These are phyloP conservation scores for Struthio camelus DNA, from an alignment of 2,113 vertebrate genomes.

Conservation along the genomic window DNA sequence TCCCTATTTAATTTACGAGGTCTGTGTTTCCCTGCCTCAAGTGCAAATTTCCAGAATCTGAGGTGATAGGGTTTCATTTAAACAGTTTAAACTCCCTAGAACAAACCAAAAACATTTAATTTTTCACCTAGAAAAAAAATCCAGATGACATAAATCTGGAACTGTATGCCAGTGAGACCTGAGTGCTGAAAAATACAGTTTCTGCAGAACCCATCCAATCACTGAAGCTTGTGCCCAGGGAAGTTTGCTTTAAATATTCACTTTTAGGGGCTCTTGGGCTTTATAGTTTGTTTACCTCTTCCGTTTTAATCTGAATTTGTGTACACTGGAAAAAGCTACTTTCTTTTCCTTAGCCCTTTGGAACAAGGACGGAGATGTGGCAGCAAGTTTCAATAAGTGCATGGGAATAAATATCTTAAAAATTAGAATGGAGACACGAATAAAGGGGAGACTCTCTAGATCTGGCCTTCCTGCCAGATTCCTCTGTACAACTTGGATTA, in stretches of 20 bases:
- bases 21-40: background rate
- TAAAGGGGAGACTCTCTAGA: background rate
- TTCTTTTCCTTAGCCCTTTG: background rate
- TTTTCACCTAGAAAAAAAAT: slow-evolving; percentile 7
- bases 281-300: background rate
- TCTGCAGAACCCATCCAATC: background rate
- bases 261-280: background rate
- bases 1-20: slow-evolving; percentile 32
- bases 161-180: background rate
- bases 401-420: background rate
- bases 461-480: slow-evolving; percentile 12
- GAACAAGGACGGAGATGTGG: background rate
- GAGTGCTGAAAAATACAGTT: background rate
- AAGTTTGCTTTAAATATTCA: background rate
- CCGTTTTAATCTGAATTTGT: background rate
- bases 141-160: slow-evolving; percentile 2
- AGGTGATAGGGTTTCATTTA: background rate
- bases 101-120: background rate
- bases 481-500: background rate
- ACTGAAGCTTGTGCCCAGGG: background rate
- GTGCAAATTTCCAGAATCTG: background rate
- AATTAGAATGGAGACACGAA: background rate
- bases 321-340: background rate
- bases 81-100: background rate
- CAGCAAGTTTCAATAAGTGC: slow-evolving; percentile 10